A percentile compares a stretch with the other conserved stretches of the same genome.
Conservation (phyloP, 2,888 invertebrate genomes). For the Pteria penguin region DNA sequence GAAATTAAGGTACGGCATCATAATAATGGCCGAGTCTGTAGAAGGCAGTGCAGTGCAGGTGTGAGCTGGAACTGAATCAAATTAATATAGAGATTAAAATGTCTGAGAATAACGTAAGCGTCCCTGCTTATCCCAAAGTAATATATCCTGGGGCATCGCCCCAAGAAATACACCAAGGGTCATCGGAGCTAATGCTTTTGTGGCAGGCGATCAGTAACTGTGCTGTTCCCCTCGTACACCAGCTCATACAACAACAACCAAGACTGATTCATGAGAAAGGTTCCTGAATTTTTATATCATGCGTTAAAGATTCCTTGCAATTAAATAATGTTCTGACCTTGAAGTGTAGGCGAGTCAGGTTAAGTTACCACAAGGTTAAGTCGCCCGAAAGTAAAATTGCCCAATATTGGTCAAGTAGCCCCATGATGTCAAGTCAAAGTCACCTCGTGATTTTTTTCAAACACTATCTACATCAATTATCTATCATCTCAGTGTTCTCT, state of each 20-base stretch:
- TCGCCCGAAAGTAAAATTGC: too few species aligned
- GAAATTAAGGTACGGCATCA: not conserved
- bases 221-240: constrained; percentile 60
- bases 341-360: too few species aligned
- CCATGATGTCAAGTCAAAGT: too few species aligned
- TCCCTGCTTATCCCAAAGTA: constrained; percentile 26
- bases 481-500: too few species aligned
- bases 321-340: too few species aligned
- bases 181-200: constrained; percentile 62
- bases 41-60: too few species aligned
- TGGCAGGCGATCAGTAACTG: constrained; percentile 67
- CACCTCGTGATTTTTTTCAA: too few species aligned
- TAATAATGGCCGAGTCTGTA: not conserved
- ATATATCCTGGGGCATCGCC: constrained; percentile 22
- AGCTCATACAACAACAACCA: constrained; percentile 61
- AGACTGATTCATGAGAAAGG: constrained; percentile 61
- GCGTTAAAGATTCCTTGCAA: too few species aligned
- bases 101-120: not conserved
- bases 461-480: too few species aligned
- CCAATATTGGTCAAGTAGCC: too few species aligned
- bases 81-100: not conserved
- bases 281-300: too few species aligned
- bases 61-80: not conserved
- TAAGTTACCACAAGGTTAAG: too few species aligned
- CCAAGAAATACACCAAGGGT: constrained; percentile 5